phyloP scores from a whole-genome alignment of 92 coral and sea anemone genomes.

The Parazoanthus atlanticus region DNA sequence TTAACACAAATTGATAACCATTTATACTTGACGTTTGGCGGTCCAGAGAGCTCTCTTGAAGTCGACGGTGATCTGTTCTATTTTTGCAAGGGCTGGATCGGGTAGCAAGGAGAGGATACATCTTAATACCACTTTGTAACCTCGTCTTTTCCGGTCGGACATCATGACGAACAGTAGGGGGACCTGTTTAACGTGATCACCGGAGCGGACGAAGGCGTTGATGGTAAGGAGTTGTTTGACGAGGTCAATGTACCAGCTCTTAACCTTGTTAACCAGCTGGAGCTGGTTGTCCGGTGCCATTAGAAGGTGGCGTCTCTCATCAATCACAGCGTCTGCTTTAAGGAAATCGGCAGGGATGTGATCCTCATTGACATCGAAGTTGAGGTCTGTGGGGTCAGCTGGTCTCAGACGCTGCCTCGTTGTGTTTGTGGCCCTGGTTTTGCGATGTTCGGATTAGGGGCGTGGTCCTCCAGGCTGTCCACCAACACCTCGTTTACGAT shows the following conservation, averaged over 20 bases:
- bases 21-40: too few species aligned
- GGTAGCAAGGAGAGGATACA: background rate
- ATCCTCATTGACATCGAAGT: background rate
- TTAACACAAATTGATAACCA: too few species aligned
- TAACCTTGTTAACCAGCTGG: background rate
- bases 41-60: too few species aligned
- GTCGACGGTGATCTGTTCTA: too few species aligned
- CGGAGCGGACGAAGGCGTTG: constrained; percentile 11
- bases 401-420: background rate
- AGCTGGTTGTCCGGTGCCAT: constrained; percentile 16
- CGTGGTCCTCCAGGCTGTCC: background rate
- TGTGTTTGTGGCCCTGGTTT: background rate
- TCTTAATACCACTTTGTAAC: too few species aligned
- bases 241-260: constrained; percentile 17
- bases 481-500: background rate
- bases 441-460: background rate
- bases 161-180: background rate
- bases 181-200: background rate
- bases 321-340: background rate
- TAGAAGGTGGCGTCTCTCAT: background rate
- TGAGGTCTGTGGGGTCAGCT: background rate
- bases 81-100: too few species aligned
- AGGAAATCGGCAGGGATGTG: constrained; percentile 20
- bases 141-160: too few species aligned
- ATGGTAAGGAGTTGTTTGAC: constrained; percentile 8